phyloP scores from a whole-genome alignment of 2,888 invertebrate genomes.

The Tortrix viridana region DNA sequence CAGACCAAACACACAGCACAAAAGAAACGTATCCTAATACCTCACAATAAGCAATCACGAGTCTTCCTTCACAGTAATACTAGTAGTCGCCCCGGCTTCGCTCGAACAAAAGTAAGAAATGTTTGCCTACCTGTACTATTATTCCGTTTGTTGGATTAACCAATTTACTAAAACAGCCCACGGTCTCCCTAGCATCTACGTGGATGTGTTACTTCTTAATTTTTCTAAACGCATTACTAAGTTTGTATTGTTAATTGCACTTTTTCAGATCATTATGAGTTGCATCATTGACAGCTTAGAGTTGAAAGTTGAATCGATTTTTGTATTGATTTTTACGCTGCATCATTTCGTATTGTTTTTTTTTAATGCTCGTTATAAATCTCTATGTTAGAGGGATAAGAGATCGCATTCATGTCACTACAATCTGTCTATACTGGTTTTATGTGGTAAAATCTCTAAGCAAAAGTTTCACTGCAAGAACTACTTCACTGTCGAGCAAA shows the following conservation, averaged over 20 bases:
- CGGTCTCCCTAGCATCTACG: background rate
- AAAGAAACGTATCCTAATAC: constrained; percentile 21
- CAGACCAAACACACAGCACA: constrained; percentile 40
- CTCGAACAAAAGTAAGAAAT: constrained; percentile 40
- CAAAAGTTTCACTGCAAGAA: too few species aligned
- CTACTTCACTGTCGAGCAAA: too few species aligned
- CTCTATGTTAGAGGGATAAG: background rate
- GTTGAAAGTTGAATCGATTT: constrained; percentile 11
- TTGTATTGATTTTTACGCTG: constrained; percentile 18
- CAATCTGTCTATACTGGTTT: too few species aligned
- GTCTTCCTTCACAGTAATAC: constrained; percentile 49
- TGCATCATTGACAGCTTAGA: constrained; percentile 10
- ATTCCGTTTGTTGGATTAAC: background rate
- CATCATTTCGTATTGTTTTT: constrained; percentile 26
- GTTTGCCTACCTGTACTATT: constrained; percentile 9
- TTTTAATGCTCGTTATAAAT: constrained; percentile 1
- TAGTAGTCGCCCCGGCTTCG: constrained; percentile 51
- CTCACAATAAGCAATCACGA: constrained; percentile 58
- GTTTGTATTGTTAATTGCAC: constrained; percentile 7
- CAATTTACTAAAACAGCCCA: background rate
- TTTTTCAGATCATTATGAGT: constrained; percentile 19
- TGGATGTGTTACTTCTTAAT: background rate
- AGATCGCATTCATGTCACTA: too few species aligned
- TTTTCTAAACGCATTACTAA: background rate
- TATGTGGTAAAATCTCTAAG: too few species aligned